Evolutionary conservation across 2,797 vertebrate genomes (phyloP).

Genomic region (Onychomys leucogaster): DNA sequence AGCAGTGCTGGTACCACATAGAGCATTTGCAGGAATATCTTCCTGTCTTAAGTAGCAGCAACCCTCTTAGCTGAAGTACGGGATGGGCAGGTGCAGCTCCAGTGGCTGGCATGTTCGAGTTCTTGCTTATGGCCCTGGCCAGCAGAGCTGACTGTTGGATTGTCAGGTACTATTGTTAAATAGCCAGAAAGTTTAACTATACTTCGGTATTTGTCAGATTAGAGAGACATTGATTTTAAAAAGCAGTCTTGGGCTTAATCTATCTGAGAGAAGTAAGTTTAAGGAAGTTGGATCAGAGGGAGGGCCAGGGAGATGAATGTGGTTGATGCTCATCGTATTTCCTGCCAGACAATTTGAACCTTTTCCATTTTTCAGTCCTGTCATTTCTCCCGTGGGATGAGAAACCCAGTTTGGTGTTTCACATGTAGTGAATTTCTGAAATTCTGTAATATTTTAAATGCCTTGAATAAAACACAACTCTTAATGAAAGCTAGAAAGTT

Average conservation of each 20-base stretch:
- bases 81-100: not conserved
- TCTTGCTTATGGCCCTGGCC: not conserved
- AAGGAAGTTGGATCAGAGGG: not conserved
- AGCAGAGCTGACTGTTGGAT: slow-evolving; percentile 1
- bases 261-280: not conserved
- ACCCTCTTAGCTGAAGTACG: not conserved
- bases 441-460: slow-evolving; percentile 48
- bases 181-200: slow-evolving; percentile 6
- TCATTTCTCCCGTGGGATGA: slow-evolving; percentile 15
- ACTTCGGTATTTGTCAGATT: slow-evolving; percentile 9
- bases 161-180: slow-evolving; percentile 2
- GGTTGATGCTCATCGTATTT: not conserved
- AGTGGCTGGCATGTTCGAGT: not conserved
- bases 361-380: slow-evolving; percentile 29
- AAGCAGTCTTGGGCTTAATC: not conserved
- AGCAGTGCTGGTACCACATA: not conserved
- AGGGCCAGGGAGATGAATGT: not conserved
- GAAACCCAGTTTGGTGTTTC: slow-evolving; percentile 21
- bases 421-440: slow-evolving; percentile 34
- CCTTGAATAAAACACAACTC: slow-evolving; percentile 36
- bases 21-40: not conserved
- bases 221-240: not conserved
- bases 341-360: not conserved
- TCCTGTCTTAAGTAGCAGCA: not conserved
- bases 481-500: slow-evolving; percentile 7